A percentile compares a stretch with the other conserved stretches of the same genome.
These are phyloP conservation scores for Rhamnusium bicolor DNA, from an alignment of 2,888 invertebrate species.

Conservation along the genomic window DNA sequence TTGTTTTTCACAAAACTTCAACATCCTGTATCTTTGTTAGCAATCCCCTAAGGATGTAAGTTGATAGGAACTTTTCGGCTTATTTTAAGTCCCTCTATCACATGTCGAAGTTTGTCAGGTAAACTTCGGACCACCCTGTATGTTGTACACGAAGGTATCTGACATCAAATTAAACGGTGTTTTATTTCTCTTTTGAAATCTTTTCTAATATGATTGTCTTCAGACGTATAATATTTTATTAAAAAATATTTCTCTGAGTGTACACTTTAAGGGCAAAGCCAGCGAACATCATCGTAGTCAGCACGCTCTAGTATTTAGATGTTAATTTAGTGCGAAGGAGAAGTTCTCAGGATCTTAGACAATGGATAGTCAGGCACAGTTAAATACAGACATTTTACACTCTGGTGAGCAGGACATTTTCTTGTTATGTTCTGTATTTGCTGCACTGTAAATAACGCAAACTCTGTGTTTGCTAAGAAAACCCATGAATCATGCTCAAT, in stretches of 20 bases:
- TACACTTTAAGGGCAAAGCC: constrained; percentile 33
- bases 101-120: no score
- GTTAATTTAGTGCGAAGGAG: constrained; percentile 68
- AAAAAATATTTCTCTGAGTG: constrained; percentile 34
- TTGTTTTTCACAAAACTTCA: no score
- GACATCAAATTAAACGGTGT: no score
- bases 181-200: no score
- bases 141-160: no score
- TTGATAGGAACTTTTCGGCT: no score
- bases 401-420: constrained; percentile 67
- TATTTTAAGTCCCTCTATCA: no score
- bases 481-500: constrained; percentile 55
- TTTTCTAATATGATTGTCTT: no score
- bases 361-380: constrained; percentile 69
- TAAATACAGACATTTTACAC: constrained; percentile 72
- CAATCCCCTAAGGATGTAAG: no score
- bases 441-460: constrained; percentile 60
- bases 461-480: constrained; percentile 49
- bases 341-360: constrained; percentile 69
- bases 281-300: constrained; percentile 36
- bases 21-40: no score
- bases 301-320: constrained; percentile 64
- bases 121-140: no score
- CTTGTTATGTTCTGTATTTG: constrained; percentile 62
- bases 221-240: background rate